Evolutionary conservation across 1,140 invertebrate species (phyloP).

Genomic region (Muscidifurax raptorellus): DNA sequence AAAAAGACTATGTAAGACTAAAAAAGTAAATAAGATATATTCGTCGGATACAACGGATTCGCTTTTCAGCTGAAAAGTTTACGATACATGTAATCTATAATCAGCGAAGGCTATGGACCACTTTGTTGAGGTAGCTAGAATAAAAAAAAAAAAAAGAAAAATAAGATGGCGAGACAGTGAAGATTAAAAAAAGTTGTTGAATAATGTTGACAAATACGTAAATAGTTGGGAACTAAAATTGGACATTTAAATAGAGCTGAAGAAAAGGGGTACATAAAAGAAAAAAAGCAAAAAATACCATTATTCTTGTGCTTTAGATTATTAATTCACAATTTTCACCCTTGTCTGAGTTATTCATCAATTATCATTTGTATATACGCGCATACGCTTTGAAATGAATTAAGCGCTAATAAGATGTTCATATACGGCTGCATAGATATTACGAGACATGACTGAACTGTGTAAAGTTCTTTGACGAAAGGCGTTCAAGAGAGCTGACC

Average conservation of each 20-base stretch:
- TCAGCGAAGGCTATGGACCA: constrained; percentile 40
- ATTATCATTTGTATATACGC: constrained; percentile 21
- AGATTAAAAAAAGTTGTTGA: constrained; percentile 8
- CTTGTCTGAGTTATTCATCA: not conserved
- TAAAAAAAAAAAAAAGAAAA: constrained; percentile 8
- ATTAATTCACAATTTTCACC: constrained; percentile 9
- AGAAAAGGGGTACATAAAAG: not conserved
- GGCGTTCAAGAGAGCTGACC: not conserved
- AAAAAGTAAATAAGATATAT: constrained; percentile 35
- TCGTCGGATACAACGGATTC: constrained; percentile 11
- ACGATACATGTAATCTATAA: constrained; percentile 28
- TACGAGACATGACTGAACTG: not conserved
- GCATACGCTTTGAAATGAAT: not conserved
- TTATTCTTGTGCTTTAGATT: constrained; percentile 38
- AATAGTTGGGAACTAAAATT: not conserved
- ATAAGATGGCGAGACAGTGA: not conserved
- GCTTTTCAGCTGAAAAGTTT: constrained; percentile 35
- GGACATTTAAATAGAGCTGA: not conserved
- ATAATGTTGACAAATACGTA: constrained; percentile 42
- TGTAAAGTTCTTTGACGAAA: not conserved
- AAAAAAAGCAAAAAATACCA: not conserved
- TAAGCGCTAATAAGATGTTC: not conserved
- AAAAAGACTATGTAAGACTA: constrained; percentile 40
- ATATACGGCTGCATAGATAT: not conserved
- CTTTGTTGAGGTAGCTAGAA: constrained; percentile 17